Evolutionary conservation across 2,888 invertebrate species (phyloP), one percentile per base, ranked within the genome.

Genomic region (Nomada lathburiana): DNA sequence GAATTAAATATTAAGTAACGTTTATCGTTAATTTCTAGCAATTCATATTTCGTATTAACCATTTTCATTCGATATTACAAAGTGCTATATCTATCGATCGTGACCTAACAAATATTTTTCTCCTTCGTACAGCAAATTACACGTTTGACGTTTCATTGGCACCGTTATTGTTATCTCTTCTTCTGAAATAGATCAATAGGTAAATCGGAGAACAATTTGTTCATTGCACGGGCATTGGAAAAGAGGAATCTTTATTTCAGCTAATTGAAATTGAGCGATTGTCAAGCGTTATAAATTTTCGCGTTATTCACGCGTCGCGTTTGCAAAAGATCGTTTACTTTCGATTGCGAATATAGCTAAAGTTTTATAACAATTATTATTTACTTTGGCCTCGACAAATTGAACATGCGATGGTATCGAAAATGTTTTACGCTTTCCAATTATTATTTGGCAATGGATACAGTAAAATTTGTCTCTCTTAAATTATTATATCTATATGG

Each of bases 31-130:
- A 70, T 29, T 11, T 60, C 60, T 65, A 71, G 11, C 44, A 59
- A 59, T 50, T 62, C 53, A 57, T 57, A 50, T 80, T 44, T 57
- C 47, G 50, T 42, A 7, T 36, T 36, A 36, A 36, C 7, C 36
- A 53, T 65, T 55, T 52, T 52, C 44, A 36, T 55, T 79, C 57
- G n/a, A 62, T 64, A 50, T 79, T 63, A 59, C 50, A 79, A 79
- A 69, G 50, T 69, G 57, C 55, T 78, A 50, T 57, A 50, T 53
- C 52, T n/a, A 18, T 53, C 7, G 16, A 7, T n/a, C n/a, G 52
- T n/a, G 18, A 57, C n/a, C 79, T 77, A 68, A 11, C 23, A 68
- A 55, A 50, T 16, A 62, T 79, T 60, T 23, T 52, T 26, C 18
- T 13, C 23, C 11, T 53, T 44, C 18, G n/a, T 59, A 57, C 50